Evolutionary conservation across 2,888 invertebrate species (phyloP).

Genomic region (Polymixis lichenea): DNA sequence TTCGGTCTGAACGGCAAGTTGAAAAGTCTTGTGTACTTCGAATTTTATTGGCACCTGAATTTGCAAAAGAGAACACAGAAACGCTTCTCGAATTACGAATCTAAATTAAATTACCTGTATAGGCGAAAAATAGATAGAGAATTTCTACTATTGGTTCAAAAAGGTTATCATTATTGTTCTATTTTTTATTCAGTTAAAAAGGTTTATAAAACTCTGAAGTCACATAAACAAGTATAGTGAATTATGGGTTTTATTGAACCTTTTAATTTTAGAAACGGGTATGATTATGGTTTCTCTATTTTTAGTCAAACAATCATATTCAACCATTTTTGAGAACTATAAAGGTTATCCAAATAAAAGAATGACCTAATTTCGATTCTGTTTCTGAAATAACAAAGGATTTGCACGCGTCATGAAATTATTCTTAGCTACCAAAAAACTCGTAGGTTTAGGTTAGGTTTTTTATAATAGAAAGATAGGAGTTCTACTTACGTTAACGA

Average conservation of each 20-base stretch:
- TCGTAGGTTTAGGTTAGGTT: not conserved
- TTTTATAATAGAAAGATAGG: not conserved
- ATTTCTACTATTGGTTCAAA: no score
- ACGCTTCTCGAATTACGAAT: no score
- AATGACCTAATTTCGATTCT: not conserved
- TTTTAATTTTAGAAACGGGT: not conserved
- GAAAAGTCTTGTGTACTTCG: no score
- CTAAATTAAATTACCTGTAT: no score
- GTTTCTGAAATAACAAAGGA: constrained; percentile 11
- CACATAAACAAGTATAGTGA: not conserved
- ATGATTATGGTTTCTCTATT: not conserved
- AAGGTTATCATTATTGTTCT: no score
- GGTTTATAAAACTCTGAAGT: constrained; percentile 20
- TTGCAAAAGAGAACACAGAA: no score
- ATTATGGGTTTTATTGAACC: not conserved
- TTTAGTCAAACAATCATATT: not conserved
- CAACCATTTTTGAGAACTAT: not conserved
- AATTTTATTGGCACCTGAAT: no score
- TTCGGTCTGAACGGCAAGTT: no score
- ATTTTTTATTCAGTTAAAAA: not conserved
- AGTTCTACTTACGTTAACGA: not conserved
- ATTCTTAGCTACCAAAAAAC: not conserved
- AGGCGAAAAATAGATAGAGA: no score
- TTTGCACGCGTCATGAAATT: no score
- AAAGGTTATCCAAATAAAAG: constrained; percentile 1